These are phyloP conservation scores for Operophtera brumata DNA, from an alignment of 2,888 invertebrate genomes.

Conservation along the genomic window DNA sequence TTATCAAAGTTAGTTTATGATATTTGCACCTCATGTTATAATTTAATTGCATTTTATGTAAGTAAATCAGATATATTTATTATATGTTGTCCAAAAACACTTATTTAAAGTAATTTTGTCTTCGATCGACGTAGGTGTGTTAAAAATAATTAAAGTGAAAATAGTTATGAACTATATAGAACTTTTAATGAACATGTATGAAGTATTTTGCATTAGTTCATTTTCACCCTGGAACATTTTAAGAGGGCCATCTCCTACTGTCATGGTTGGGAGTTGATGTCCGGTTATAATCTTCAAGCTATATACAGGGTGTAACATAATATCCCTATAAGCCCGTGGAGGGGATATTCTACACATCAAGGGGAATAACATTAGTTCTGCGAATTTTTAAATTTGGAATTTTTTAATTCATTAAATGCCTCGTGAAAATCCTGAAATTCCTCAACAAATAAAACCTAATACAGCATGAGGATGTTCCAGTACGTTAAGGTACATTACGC, in stretches of 20 bases:
- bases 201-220: background rate
- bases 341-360: no score
- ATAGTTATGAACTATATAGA: background rate
- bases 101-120: conserved; percentile 16
- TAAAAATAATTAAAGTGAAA: background rate
- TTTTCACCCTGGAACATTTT: background rate
- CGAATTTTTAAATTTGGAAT: no score
- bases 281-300: no score
- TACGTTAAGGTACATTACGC: no score
- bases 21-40: background rate
- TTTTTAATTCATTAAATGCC: no score
- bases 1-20: background rate
- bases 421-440: no score
- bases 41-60: conserved; percentile 25
- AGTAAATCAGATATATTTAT: conserved; percentile 14
- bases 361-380: no score
- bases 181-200: background rate
- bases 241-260: background rate
- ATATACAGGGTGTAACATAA: no score
- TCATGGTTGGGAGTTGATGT: no score
- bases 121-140: conserved; percentile 29
- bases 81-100: conserved; percentile 16
- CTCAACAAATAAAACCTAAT: no score
- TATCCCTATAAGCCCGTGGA: no score
- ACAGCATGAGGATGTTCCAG: no score